Conservation (phyloP, 2,113 vertebrate genomes). For the Channa argus region DNA sequence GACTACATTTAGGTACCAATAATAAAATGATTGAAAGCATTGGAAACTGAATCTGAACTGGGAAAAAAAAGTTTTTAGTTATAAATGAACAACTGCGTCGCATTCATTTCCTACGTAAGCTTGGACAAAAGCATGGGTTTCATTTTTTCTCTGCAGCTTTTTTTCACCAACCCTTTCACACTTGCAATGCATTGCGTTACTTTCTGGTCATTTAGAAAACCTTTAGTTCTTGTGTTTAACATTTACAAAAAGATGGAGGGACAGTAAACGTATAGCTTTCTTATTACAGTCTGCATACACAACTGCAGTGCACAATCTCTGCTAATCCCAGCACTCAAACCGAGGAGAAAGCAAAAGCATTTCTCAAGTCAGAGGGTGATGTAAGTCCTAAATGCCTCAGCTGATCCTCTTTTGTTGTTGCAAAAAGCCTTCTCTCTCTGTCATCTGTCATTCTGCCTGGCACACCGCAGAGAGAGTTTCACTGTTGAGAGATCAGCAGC, state of each 20-base stretch:
- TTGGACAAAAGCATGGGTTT: too few relatives aligned
- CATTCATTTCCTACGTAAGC: too few relatives aligned
- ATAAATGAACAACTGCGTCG: too few relatives aligned
- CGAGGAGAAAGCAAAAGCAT: not conserved
- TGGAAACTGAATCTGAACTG: too few relatives aligned
- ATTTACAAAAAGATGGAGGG: not conserved
- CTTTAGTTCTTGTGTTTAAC: not conserved
- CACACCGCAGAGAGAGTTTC: not conserved
- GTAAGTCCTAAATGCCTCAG: not conserved
- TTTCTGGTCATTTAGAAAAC: too few relatives aligned
- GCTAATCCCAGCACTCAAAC: not conserved
- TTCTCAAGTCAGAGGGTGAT: not conserved
- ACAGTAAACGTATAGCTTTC: too few relatives aligned
- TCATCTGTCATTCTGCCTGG: conserved; percentile 10
- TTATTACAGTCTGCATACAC: not conserved
- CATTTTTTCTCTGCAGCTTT: too few relatives aligned
- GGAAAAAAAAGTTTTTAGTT: too few relatives aligned
- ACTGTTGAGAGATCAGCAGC: not conserved
- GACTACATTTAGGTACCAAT: too few relatives aligned
- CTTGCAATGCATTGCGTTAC: too few relatives aligned
- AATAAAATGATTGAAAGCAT: too few relatives aligned
- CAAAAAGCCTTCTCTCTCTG: not conserved
- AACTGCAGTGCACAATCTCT: not conserved
- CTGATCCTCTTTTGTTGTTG: conserved; percentile 21
- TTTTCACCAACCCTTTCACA: too few relatives aligned